A percentile compares a stretch with the other conserved stretches of the same genome.
These are phyloP conservation scores for Callorhinus ursinus DNA, from an alignment of 2,113 vertebrate species.

Conservation along the genomic window DNA sequence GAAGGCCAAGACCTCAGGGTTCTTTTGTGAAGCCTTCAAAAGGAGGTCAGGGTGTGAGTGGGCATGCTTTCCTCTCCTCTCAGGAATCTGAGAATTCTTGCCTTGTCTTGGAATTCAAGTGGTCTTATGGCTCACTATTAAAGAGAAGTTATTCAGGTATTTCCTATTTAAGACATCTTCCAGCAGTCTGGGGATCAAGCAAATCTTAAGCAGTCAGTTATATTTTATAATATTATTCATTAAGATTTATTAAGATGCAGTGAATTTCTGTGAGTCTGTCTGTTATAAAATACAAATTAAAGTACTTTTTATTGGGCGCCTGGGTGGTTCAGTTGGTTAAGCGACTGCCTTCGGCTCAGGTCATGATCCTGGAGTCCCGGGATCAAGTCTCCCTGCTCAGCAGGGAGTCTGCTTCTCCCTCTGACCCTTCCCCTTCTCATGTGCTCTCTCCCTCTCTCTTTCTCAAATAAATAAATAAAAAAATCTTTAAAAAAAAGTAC, in stretches of 20 bases:
- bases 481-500: not conserved
- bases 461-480: too few relatives aligned
- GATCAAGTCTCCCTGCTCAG: too few relatives aligned
- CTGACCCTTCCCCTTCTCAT: too few relatives aligned
- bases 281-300: conserved; percentile 32
- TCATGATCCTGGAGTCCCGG: too few relatives aligned
- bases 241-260: conserved; percentile 36
- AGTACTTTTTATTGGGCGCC: not conserved
- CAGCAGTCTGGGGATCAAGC: not conserved
- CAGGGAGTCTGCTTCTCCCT: too few relatives aligned
- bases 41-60: not conserved
- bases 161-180: not conserved
- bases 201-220: conserved; percentile 39
- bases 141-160: conserved; percentile 12
- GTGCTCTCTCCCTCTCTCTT: too few relatives aligned
- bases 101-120: not conserved
- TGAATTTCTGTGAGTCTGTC: conserved; percentile 6
- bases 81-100: not conserved
- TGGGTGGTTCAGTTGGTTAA: too few relatives aligned
- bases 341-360: too few relatives aligned
- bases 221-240: conserved; percentile 47
- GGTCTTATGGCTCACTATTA: not conserved
- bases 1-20: not conserved
- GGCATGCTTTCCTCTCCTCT: not conserved
- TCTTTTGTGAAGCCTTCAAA: not conserved